Base-by-base conservation (phyloP, 2,113 vertebrate species). In the Calyptomena viridis region DNA sequence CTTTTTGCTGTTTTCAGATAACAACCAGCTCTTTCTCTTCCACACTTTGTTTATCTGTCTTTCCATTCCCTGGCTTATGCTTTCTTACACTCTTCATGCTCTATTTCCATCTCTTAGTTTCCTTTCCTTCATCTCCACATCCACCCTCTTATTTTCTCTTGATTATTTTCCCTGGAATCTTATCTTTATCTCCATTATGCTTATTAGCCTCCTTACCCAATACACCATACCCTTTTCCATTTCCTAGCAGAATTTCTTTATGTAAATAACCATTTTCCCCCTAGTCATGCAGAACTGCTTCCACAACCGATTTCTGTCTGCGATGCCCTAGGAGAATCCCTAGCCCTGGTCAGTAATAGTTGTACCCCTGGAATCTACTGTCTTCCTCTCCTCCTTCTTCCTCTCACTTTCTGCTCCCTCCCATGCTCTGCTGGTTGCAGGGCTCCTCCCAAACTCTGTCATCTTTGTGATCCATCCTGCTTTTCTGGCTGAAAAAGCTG, bases 231-330 rank as follows among this genome's bases (percentile, higher is more conserved):
- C 8, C 47, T 67, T 84, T 64, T 25, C 42, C 33, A 14, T 3
- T 47, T 50, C 67, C 35, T 42, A 69, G 84, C 66, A 83, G 66
- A 39, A 87, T 76, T 44, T 73, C 82, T 46, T 74, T 44, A 42
- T 12, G 24, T 39, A 37, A 28, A 33, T 8, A 52, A 0, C 1
- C 14, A 60, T 18, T 10, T 28, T n/a, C 4, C 1, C 22, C 39
- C 44, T 11, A 37, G 14, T 64, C 56, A 52, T 31, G 28, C 44
- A 94, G 62, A 94, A 68, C 20, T 60, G 66, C 37, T 87, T 76
- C 37, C 66, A 64, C 59, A 77, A 40, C 35, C 19, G 59, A 39
- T 53, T 86, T 62, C 55, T 85, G 33, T 5, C 68, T 33, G 9
- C 7, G 25, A 79, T 24, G 44, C 39, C 49, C 49, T 30, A 42